A percentile compares a stretch with the other conserved stretches of the same genome.
Conservation (phyloP, 2,113 vertebrate genomes). For the Chascanopsetta lugubris region DNA sequence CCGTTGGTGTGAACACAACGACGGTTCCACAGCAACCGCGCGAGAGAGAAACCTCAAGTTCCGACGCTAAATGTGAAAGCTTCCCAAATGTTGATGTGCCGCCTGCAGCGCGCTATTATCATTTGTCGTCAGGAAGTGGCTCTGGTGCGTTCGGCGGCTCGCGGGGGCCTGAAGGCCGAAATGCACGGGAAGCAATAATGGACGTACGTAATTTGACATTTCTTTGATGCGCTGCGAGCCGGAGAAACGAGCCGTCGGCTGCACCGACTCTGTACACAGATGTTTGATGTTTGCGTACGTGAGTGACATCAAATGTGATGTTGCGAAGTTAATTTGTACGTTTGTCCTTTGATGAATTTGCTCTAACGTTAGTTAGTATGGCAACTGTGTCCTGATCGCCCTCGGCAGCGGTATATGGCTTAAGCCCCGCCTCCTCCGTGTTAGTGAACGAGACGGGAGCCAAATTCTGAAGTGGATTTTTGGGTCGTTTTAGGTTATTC, state of each 20-base stretch:
- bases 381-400: conserved; percentile 6
- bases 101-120: conserved; percentile 8
- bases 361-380: background rate
- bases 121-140: conserved; percentile 13
- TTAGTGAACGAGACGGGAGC: too few species aligned
- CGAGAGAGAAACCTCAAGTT: background rate
- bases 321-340: too few species aligned
- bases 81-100: conserved; percentile 14
- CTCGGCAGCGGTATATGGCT: too few species aligned
- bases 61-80: conserved; percentile 1
- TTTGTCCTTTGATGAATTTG: too few species aligned
- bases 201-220: conserved; percentile 25
- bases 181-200: conserved; percentile 28
- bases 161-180: conserved; percentile 20
- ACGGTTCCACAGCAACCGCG: too few species aligned
- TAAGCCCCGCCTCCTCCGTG: too few species aligned
- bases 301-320: background rate
- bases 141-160: conserved; percentile 5
- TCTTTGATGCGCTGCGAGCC: conserved; percentile 30
- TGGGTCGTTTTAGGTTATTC: too few species aligned
- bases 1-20: too few species aligned
- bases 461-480: too few species aligned
- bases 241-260: conserved; percentile 16
- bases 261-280: background rate
- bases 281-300: conserved; percentile 15